Conservation (phyloP, 1,140 invertebrate genomes). For the Globodera rostochiensis region DNA sequence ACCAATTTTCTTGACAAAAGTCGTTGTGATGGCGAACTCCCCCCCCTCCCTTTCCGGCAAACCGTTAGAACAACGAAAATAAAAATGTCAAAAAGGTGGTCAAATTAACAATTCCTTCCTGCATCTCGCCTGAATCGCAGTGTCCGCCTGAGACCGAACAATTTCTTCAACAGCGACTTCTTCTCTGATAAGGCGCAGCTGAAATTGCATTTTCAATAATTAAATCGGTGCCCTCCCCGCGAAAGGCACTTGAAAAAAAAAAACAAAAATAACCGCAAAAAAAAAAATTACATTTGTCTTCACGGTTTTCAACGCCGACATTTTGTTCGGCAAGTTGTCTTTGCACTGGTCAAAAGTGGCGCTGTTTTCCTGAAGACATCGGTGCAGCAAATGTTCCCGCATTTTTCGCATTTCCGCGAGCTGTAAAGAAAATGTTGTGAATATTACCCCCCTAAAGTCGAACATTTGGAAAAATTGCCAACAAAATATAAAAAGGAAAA, state of each 20-base stretch:
- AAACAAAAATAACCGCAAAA: too few relatives aligned
- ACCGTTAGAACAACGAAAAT: too few relatives aligned
- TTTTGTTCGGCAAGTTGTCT: slow-evolving; percentile 18
- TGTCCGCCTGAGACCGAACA: slow-evolving; percentile 40
- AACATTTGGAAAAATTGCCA: slow-evolving; percentile 7
- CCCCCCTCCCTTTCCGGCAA: too few relatives aligned
- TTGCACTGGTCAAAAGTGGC: slow-evolving; percentile 30
- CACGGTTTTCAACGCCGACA: slow-evolving; percentile 26
- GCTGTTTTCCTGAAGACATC: slow-evolving; percentile 42
- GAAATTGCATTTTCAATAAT: neutral
- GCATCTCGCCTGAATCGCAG: slow-evolving; percentile 44
- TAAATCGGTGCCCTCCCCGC: too few relatives aligned
- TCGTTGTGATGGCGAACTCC: neutral
- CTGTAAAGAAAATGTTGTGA: slow-evolving; percentile 23
- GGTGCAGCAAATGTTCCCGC: slow-evolving; percentile 40
- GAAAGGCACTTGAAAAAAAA: too few relatives aligned
- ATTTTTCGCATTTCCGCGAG: slow-evolving; percentile 36
- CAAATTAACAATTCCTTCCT: slow-evolving; percentile 38
- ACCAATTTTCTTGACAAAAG: neutral
- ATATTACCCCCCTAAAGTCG: neutral
- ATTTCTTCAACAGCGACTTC: slow-evolving; percentile 44
- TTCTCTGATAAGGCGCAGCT: slow-evolving; percentile 33
- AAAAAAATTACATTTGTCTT: slow-evolving; percentile 35
- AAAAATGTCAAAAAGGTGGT: slow-evolving; percentile 4
- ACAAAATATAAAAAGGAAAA: slow-evolving; percentile 8